Evolutionary conservation across 2,797 vertebrate genomes (phyloP).

Genomic region (Siniperca obscura): DNA sequence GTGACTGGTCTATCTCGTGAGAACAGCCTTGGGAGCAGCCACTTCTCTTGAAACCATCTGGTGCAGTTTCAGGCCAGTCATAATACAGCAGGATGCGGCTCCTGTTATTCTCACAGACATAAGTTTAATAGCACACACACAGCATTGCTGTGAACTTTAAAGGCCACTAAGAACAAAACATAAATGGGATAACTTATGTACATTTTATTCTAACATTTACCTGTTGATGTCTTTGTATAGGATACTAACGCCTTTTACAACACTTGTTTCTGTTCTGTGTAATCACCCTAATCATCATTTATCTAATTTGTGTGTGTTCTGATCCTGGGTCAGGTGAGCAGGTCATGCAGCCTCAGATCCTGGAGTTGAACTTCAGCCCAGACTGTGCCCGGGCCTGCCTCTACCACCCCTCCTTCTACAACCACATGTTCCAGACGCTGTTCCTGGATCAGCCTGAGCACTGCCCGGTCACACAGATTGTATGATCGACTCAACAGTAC

Average conservation of each 20-base stretch:
- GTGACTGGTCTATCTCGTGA: no score
- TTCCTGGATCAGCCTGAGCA: slow-evolving; percentile 87
- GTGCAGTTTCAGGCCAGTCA: no score
- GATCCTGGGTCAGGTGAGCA: slow-evolving; percentile 81
- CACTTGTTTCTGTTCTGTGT: not conserved
- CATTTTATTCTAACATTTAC: no score
- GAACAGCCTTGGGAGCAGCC: no score
- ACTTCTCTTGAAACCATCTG: no score
- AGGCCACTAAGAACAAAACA: no score
- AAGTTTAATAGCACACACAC: no score
- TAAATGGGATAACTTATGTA: no score
- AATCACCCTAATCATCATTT: not conserved
- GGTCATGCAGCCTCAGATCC: slow-evolving; percentile 92
- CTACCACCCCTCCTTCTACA: slow-evolving; percentile 94
- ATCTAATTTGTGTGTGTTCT: slow-evolving; percentile 1
- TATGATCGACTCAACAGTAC: slow-evolving; percentile 64
- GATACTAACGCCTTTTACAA: not conserved
- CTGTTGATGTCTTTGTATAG: not conserved
- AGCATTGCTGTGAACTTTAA: no score
- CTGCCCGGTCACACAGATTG: slow-evolving; percentile 87
- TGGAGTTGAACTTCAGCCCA: slow-evolving; percentile 96
- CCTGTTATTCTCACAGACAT: no score
- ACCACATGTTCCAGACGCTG: slow-evolving; percentile 93
- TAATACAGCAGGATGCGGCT: no score
- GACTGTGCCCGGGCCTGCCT: slow-evolving; percentile 94